phyloP scores from a whole-genome alignment of 2,888 invertebrate genomes.

The Sphaeridia pumilis region DNA sequence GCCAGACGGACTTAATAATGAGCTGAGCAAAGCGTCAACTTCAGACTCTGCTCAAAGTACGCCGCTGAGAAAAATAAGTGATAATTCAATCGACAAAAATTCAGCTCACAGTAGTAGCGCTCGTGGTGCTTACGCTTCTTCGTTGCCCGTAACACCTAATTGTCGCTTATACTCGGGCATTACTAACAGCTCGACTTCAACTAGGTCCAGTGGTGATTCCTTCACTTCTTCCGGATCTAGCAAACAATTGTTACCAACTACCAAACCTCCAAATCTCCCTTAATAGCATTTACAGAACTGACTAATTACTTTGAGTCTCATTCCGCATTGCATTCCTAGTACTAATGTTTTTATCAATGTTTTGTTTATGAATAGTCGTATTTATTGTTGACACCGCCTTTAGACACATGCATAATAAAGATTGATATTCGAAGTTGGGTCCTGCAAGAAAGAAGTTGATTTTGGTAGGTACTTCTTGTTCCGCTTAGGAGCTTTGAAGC shows the following conservation, averaged over 20 bases:
- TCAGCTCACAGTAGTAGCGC: slow-evolving; percentile 17
- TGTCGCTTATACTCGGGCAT: slow-evolving; percentile 19
- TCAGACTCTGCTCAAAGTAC: slow-evolving; percentile 34
- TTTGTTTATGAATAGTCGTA: too few relatives aligned
- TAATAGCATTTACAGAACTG: too few relatives aligned
- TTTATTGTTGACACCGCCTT: too few relatives aligned
- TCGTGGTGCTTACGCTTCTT: slow-evolving; percentile 21
- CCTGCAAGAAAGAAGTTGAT: too few relatives aligned
- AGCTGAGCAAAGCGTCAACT: slow-evolving; percentile 4
- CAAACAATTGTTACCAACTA: slow-evolving; percentile 15
- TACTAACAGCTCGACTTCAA: slow-evolving; percentile 31
- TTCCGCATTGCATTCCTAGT: too few relatives aligned
- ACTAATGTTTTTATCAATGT: too few relatives aligned
- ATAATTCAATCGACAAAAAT: slow-evolving; percentile 15
- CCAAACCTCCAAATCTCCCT: too few relatives aligned
- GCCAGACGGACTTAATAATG: neutral
- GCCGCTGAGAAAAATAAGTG: slow-evolving; percentile 19
- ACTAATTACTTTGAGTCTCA: too few relatives aligned
- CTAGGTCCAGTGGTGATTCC: slow-evolving; percentile 65
- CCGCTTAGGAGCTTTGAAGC: too few relatives aligned
- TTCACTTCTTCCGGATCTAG: slow-evolving; percentile 62
- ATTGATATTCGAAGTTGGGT: too few relatives aligned
- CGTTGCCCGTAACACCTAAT: slow-evolving; percentile 32
- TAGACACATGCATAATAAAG: too few relatives aligned
- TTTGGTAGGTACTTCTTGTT: too few relatives aligned